phyloP scores from a whole-genome alignment of 2,888 invertebrate genomes.

The Drosophila mercatorum region DNA sequence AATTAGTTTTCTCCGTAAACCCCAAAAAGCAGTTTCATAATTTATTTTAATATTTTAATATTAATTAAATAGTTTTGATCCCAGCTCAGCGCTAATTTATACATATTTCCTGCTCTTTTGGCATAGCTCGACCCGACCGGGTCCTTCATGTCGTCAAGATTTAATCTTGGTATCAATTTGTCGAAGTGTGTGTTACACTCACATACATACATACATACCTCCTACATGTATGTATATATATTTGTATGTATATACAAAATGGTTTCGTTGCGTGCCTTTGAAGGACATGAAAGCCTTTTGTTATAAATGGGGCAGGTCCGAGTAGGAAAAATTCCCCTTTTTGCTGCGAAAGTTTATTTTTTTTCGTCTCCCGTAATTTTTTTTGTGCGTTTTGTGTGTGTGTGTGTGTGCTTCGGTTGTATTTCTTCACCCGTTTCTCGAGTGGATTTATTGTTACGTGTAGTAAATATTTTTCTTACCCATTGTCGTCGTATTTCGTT shows the following conservation, averaged over 20 bases:
- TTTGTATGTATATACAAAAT: conserved; percentile 58
- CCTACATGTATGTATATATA: neutral
- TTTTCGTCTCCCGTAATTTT: neutral
- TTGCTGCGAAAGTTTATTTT: neutral
- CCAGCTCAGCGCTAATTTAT: conserved; percentile 3
- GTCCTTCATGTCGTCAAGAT: conserved; percentile 56
- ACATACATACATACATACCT: conserved; percentile 20
- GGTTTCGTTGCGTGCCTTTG: conserved; percentile 57
- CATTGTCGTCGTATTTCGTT: conserved; percentile 41
- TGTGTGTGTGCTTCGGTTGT: conserved; percentile 52
- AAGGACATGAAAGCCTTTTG: conserved; percentile 63
- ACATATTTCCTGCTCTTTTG: conserved; percentile 12
- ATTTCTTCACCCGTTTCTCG: conserved; percentile 49
- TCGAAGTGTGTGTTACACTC: conserved; percentile 71
- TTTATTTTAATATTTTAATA: conserved; percentile 56
- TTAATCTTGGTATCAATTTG: conserved; percentile 82
- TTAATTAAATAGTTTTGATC: neutral
- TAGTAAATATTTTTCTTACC: conserved; percentile 78
- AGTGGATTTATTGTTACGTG: conserved; percentile 80
- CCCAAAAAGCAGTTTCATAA: conserved; percentile 40
- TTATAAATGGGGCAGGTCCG: conserved; percentile 54
- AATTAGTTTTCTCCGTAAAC: conserved; percentile 59
- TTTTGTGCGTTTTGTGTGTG: conserved; percentile 51
- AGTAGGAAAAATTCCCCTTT: conserved; percentile 23
- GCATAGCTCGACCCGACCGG: conserved; percentile 10